Percentiles rank a stretch among this genome's conserved stretches.
Evolutionary conservation across 2,797 vertebrate species (phyloP).

Genomic region (Siniperca obscura): DNA sequence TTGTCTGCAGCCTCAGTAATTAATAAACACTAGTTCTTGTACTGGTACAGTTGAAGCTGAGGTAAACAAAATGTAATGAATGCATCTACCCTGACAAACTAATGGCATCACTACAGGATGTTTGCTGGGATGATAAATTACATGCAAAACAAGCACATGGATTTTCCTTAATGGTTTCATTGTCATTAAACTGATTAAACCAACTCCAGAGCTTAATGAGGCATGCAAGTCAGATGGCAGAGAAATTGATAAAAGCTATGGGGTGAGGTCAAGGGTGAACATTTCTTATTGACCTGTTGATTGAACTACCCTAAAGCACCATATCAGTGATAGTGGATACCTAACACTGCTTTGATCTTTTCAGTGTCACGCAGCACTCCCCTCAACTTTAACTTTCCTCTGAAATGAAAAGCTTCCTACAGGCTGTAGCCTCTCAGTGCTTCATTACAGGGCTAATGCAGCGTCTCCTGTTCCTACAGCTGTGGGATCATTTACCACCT

Average conservation of each 20-base stretch:
- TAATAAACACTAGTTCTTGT: slow-evolving; percentile 1
- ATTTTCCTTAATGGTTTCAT: slow-evolving; percentile 56
- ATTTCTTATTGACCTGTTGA: slow-evolving; percentile 47
- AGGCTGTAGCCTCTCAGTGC: slow-evolving; percentile 53
- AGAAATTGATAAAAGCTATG: slow-evolving; percentile 43
- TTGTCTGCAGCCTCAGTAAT: slow-evolving; percentile 22
- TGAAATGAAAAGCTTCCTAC: slow-evolving; percentile 42
- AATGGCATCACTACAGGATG: slow-evolving; percentile 39
- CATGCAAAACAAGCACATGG: slow-evolving; percentile 46
- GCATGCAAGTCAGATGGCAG: slow-evolving; percentile 41
- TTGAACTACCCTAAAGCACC: slow-evolving; percentile 28
- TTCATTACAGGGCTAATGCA: slow-evolving; percentile 77
- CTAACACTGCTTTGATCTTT: slow-evolving; percentile 37
- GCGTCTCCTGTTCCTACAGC: slow-evolving; percentile 72
- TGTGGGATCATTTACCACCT: slow-evolving; percentile 72
- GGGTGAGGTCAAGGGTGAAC: slow-evolving; percentile 58
- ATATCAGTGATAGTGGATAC: slow-evolving; percentile 18
- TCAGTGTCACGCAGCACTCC: slow-evolving; percentile 8
- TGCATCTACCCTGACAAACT: slow-evolving; percentile 36
- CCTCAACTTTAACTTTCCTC: slow-evolving; percentile 22
- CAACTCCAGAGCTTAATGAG: slow-evolving; percentile 57
- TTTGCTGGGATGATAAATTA: slow-evolving; percentile 59
- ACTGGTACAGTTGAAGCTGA: slow-evolving; percentile 21
- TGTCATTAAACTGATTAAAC: slow-evolving; percentile 66
- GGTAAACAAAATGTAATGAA: slow-evolving; percentile 55